Evolutionary conservation across 2,113 vertebrate genomes (phyloP), one percentile per base, ranked within the genome.

Genomic region (Pterophyllum scalare): DNA sequence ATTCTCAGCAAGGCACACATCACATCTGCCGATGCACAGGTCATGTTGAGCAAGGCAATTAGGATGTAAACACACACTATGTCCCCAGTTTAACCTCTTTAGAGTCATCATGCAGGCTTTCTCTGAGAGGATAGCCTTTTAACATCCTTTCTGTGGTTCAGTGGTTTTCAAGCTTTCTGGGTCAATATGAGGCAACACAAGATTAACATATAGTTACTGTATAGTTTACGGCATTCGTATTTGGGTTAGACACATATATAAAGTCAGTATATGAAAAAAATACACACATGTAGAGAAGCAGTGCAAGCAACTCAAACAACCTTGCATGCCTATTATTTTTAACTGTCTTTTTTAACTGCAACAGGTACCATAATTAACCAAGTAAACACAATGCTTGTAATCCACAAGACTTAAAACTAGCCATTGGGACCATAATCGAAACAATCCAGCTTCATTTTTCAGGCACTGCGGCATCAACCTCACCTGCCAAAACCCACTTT

Each of bases 81-180:
- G 87, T 61, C 75, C 80, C 49, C 5, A 35, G 49, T 77, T 87
- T 81, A 75, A 81, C 84, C 88, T 87, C 58, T 77, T 78, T 80
- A 77, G 40, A 64, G 82, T 56, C 22, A 74, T 60, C 12, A 60
- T 79, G 70, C 43, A 75, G 31, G 74, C 59, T 84, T 52, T 84
- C 60, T 52, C 65, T 87, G 79, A 82, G 64, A 84, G 67, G 57
- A 84, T 59, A 56, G 28, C 57, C 70, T 82, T 65, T 57, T 35
- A 61, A 80, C 79, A 88, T 87, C 59, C 70, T 81, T 43, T 85
- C 65, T 86, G 65, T 43, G 38, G 31, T 46, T 61, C 22, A 20
- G 78, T 62, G 64, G 26, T 60, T 79, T 70, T 77, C 3, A 14
- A 38, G 35, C 72, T 64, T 22, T 35, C 22, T 72, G 28, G 67